Base-by-base conservation (phyloP, 2,888 invertebrate species). In the Drosophila subsilvestris region DNA sequence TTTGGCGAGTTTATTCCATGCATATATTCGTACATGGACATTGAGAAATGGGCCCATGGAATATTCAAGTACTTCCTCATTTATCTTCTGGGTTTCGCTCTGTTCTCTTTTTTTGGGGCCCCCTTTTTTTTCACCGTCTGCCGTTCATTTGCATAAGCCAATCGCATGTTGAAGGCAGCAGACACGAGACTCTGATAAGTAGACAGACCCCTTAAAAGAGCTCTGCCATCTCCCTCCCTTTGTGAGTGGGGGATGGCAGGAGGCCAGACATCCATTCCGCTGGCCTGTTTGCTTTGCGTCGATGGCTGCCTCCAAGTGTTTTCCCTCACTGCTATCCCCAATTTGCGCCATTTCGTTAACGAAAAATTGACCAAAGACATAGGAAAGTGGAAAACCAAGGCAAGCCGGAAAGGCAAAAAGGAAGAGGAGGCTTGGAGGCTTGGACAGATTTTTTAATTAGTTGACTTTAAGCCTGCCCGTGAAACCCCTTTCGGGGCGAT, bases 391-490 rank as follows among this genome's bases (percentile, higher is more conserved):
- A n/a, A 50, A n/a, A 17, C 14, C n/a, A 29, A 18, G 17, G 8
- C n/a, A 10, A 27, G 9, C 8, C 27, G 27, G 27, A 27, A 27
- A 8, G 27, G 8, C 8, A 27, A 9, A 9, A 2, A 27, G 9
- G 25, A 27, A 9, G 37, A 37, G 32, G 12, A 5, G 32, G 12
- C 4, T 12, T 12, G 32, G 5, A 5, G 63, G 63, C 54, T 63
- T 63, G 49, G 65, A 32, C 54, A 63, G 54, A 66, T 66, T 66
- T 61, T 67, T 74, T 74, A 74, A 74, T 74, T 73, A 74, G 74
- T 74, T 74, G 73, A 74, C 74, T 73, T 74, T 74, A 67, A 62
- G 74, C 58, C 69, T 51, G 44, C 50, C 54, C 32, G 18, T 8
- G 14, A 1, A 10, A 14, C 27, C 61, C 45, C 32, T 18, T 27